Conservation (phyloP, 1,140 invertebrate genomes). For the Drosophila sulfurigaster region DNA sequence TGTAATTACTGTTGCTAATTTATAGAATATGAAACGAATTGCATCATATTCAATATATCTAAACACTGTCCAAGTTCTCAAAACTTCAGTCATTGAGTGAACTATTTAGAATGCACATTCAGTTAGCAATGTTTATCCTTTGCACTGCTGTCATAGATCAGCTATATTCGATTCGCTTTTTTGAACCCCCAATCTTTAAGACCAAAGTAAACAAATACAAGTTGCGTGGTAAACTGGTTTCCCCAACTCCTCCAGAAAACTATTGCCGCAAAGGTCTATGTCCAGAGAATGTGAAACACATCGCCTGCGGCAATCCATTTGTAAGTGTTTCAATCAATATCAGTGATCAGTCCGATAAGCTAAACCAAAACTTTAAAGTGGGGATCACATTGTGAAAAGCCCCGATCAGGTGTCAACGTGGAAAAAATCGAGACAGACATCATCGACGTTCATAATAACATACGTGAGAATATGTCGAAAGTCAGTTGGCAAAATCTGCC, state of each 20-base stretch:
- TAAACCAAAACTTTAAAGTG: too few species aligned
- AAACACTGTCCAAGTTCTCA: too few species aligned
- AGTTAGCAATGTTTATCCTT: background rate
- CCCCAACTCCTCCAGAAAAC: background rate
- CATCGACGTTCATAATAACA: background rate
- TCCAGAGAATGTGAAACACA: background rate
- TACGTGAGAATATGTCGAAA: background rate
- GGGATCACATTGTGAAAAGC: background rate
- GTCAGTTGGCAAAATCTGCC: background rate
- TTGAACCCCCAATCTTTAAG: background rate
- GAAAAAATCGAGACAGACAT: background rate
- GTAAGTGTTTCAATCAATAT: too few species aligned
- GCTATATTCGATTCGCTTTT: too few species aligned
- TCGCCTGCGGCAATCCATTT: background rate
- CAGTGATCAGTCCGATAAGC: too few species aligned
- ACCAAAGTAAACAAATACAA: constrained; percentile 2
- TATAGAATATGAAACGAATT: too few species aligned
- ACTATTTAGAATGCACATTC: background rate
- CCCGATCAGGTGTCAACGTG: background rate
- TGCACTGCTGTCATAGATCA: too few species aligned
- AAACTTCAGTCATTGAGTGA: too few species aligned
- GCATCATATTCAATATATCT: too few species aligned
- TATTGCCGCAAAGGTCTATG: constrained; percentile 26
- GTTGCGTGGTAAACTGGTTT: background rate
- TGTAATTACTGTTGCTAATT: too few species aligned